Evolutionary conservation across 2,113 vertebrate genomes (phyloP), one percentile per base, ranked within the genome.

Genomic region (Sula dactylatra): DNA sequence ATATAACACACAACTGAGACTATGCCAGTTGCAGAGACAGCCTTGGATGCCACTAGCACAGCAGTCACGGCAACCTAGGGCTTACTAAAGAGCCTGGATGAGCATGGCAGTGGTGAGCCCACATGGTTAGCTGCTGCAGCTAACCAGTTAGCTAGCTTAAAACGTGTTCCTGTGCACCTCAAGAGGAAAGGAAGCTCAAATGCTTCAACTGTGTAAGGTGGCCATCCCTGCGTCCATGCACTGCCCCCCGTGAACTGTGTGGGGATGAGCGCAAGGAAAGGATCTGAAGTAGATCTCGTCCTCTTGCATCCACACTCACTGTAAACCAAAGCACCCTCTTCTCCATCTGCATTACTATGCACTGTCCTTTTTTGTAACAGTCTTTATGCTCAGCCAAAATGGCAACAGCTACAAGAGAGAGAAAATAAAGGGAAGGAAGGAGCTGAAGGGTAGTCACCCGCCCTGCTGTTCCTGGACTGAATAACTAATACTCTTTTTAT

Each of bases 401-500:
- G 86, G 81, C 65, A 94, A 67, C 79, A 88, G 74, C 69, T 79
- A 78, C 7, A 4, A 47, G 32, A 78, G 38, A 58, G 49, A 47
- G 22, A 38, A 11, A 70, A 59, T 79, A 87, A 86, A 81, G 15
- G 55, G 38, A 93, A 72, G 77, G 52, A 71, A 61, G 32, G 25
- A 67, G 47, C 65, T 93, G 81, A 76, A 50, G 77, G 74, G 56
- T 44, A 94, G 72, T 91, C 81, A 86, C 61, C 21, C 54, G 96
- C 40, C 80, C 88, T 83, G 59, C 72, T 92, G 91, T 84, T 96
- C 72, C 77, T 89, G 86, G 56, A 24, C 69, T 82, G 87, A 76
- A 69, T 69, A 96, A 69, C 91, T 94, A 88, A 87, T 95, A 90
- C n/a, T 64, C 45, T 84, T 93, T 86, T 93, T 93, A 82, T 93